phyloP scores from a whole-genome alignment of 2,797 vertebrate genomes.

The Gymnothorax javanicus region DNA sequence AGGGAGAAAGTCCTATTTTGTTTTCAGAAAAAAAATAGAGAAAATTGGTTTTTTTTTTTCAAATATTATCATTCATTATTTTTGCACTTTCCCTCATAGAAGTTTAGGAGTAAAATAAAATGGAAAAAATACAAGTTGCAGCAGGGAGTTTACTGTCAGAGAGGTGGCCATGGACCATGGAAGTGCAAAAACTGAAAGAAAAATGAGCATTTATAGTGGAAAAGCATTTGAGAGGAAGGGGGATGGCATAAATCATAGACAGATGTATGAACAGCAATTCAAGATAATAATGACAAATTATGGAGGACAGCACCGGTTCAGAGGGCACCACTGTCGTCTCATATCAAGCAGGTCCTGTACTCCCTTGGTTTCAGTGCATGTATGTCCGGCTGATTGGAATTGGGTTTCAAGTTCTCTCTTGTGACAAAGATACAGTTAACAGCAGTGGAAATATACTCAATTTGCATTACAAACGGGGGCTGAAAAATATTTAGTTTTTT shows the following conservation, averaged over 20 bases:
- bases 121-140: conserved; percentile 39
- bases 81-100: conserved; percentile 41
- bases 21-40: neutral
- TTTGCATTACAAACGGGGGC: neutral
- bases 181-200: conserved; percentile 36
- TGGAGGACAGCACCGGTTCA: too few species aligned
- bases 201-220: neutral
- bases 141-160: conserved; percentile 38
- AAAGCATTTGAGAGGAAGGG: neutral
- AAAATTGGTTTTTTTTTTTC: conserved; percentile 32
- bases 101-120: conserved; percentile 47
- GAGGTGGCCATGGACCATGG: conserved; percentile 46
- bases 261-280: conserved; percentile 15
- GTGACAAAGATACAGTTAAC: neutral
- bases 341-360: too few species aligned
- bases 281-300: conserved; percentile 23
- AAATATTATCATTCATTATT: conserved; percentile 33
- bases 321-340: too few species aligned
- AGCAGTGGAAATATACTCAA: neutral
- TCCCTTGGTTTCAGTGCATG: neutral
- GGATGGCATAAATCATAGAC: neutral
- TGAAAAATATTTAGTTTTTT: too few species aligned
- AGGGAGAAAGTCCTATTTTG: neutral
- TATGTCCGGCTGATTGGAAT: neutral
- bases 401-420: neutral